phyloP scores from a whole-genome alignment of 1,140 invertebrate species.

The Ceratina japonica region DNA sequence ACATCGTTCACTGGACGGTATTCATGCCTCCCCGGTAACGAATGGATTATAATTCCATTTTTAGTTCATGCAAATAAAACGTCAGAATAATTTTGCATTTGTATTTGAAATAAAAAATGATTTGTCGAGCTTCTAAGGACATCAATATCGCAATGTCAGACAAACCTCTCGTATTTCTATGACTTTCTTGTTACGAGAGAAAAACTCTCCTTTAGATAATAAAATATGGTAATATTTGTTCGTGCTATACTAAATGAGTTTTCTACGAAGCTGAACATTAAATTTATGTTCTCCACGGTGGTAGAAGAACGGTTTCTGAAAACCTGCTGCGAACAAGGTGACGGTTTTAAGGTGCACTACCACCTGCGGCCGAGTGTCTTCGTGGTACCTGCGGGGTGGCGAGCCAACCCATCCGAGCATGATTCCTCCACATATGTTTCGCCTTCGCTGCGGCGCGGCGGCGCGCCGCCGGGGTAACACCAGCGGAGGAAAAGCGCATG shows the following conservation, averaged over 20 bases:
- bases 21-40: no score
- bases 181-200: no score
- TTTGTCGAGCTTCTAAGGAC: not conserved
- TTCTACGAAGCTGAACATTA: not conserved
- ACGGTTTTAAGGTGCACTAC: conserved; percentile 65
- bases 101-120: no score
- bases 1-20: no score
- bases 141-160: no score
- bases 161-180: no score
- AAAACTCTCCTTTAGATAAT: not conserved
- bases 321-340: conserved; percentile 54
- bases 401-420: conserved; percentile 68
- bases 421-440: conserved; percentile 74
- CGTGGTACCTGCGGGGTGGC: conserved; percentile 72
- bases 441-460: conserved; percentile 7
- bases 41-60: no score
- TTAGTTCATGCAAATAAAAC: no score
- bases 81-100: no score
- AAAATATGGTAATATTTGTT: not conserved
- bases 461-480: conserved; percentile 32
- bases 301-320: conserved; percentile 30
- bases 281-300: not conserved
- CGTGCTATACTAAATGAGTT: not conserved
- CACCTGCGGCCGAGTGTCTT: conserved; percentile 71
- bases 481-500: conserved; percentile 55